These are phyloP conservation scores for Electrona antarctica DNA, from an alignment of 2,113 vertebrate genomes.

Conservation along the genomic window DNA sequence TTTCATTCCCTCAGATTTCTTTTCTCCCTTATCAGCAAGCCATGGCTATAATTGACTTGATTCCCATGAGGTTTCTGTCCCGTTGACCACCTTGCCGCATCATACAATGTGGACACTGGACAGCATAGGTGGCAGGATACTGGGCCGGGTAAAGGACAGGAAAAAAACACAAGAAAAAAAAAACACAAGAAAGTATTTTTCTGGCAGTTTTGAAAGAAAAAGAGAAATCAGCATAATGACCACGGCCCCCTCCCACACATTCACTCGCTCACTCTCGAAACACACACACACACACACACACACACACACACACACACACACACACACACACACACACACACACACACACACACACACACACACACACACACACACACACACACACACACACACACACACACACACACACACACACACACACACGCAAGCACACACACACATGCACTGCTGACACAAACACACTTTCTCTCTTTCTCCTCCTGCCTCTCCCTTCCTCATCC, in stretches of 20 bases:
- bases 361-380: background rate
- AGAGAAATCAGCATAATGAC: constrained; percentile 86
- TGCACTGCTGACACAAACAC: constrained; percentile 31
- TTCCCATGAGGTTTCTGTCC: constrained; percentile 81
- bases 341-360: constrained; percentile 43
- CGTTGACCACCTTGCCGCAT: constrained; percentile 78
- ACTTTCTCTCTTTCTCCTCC: constrained; percentile 54
- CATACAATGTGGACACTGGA: constrained; percentile 83
- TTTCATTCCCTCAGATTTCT: constrained; percentile 47
- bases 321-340: constrained; percentile 23
- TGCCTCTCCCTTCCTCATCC: constrained; percentile 72
- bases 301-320: constrained; percentile 25
- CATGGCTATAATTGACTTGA: constrained; percentile 85
- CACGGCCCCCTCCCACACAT: constrained; percentile 77
- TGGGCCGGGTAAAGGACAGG: constrained; percentile 68
- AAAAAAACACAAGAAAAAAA: constrained; percentile 69
- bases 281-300: background rate
- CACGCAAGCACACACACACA: constrained; percentile 40
- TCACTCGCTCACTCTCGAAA: constrained; percentile 57
- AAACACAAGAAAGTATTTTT: constrained; percentile 79
- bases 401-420: constrained; percentile 20
- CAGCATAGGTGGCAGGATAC: constrained; percentile 79
- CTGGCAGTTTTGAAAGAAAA: constrained; percentile 80
- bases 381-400: background rate
- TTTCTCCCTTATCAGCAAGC: constrained; percentile 77